A percentile compares a stretch with the other conserved stretches of the same genome.
These are phyloP conservation scores for Ectemnius lituratus DNA, from an alignment of 2,888 invertebrate genomes.

Conservation along the genomic window DNA sequence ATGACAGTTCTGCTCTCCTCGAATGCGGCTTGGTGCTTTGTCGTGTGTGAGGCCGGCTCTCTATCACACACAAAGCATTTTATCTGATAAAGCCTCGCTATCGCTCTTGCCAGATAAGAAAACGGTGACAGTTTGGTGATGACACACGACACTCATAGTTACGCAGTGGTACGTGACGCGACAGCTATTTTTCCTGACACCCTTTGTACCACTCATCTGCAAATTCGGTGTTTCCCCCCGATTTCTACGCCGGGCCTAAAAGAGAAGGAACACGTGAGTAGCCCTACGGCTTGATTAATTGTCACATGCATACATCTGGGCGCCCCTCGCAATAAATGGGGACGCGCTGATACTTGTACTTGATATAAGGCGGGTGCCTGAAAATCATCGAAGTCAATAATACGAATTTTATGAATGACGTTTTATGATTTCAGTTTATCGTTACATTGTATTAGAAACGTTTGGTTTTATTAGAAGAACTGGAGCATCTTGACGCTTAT, in stretches of 20 bases:
- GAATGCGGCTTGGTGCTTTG: neutral
- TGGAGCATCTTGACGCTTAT: too few species aligned
- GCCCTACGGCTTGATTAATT: slow-evolving; percentile 41
- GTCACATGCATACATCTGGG: slow-evolving; percentile 9
- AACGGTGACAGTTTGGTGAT: slow-evolving; percentile 60
- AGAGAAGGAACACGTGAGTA: slow-evolving; percentile 33
- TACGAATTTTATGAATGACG: too few species aligned
- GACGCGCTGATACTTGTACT: too few species aligned
- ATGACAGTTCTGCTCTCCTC: slow-evolving; percentile 19
- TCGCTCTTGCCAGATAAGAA: slow-evolving; percentile 62
- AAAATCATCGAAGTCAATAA: too few species aligned
- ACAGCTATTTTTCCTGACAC: slow-evolving; percentile 47
- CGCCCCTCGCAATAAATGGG: too few species aligned
- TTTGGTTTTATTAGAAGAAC: too few species aligned
- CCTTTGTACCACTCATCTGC: slow-evolving; percentile 23
- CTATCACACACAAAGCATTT: slow-evolving; percentile 47
- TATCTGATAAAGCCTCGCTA: slow-evolving; percentile 65
- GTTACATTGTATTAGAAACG: too few species aligned
- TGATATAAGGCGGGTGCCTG: too few species aligned
- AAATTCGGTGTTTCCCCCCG: slow-evolving; percentile 41
- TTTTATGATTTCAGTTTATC: too few species aligned
- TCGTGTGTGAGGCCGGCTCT: slow-evolving; percentile 31
- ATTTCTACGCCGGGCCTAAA: slow-evolving; percentile 22
- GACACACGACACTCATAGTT: slow-evolving; percentile 47
- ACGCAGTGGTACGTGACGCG: slow-evolving; percentile 54